Evolutionary conservation across 2,888 invertebrate species (phyloP), one percentile per base, ranked within the genome.

Genomic region (Thelaira solivaga): DNA sequence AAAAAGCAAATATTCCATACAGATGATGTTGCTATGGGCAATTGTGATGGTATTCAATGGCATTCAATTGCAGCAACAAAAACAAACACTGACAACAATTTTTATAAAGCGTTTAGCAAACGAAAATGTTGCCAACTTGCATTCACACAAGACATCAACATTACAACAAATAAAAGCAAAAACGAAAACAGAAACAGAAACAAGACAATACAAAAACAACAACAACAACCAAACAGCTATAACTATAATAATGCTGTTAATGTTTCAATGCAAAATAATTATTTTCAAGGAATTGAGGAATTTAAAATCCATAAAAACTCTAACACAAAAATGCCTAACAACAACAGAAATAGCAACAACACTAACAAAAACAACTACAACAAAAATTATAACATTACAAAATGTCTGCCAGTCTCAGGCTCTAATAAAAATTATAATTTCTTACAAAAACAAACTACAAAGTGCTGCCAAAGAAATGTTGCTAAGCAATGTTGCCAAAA

Each of bases 391-490:
- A 65, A 36, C 10, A 10, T 24, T 43, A 36, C 51, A 4, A 53
- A 67, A 20, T 5, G 26, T 62, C 62, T 72, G 13, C n/a, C 71
- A 55, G 29, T 45, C 47, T 49, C 74, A 74, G 64, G 68, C 75
- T 51, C 24, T 13, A 47, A 43, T 64, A 51, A 57, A 36, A 61
- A 18, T 61, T 41, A 76, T 22, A 29, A 20, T 69, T 59, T 41
- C 49, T 41, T 18, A 16, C 31, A 29, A 62, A 47, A 65, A 34
- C 13, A 57, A 80, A 62, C 74, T 80, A 73, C 68, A 82, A 59
- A 78, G 76, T 59, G 80, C 81, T 81, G 81, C 80, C 81, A 80
- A 75, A 73, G 47, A 80, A 76, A 74, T 80, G 81, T 76, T 80
- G 77, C 74, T 57, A 61, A 79, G 53, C 68, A 73, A 57, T 64